Evolutionary conservation across 2,888 invertebrate species (phyloP).

Genomic region (Drosophila melanosoma): DNA sequence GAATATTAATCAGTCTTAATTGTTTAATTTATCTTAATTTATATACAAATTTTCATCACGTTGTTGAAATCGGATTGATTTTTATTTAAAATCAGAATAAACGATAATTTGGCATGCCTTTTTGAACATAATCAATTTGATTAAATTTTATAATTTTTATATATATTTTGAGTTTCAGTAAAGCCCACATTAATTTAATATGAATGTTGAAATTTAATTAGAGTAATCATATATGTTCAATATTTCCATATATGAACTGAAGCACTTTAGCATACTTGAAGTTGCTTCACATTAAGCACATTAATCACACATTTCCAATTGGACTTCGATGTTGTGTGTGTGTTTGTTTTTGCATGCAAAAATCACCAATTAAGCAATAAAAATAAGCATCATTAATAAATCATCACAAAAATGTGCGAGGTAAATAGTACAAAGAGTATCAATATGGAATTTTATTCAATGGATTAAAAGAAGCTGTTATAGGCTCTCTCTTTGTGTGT

Average conservation of each 20-base stretch:
- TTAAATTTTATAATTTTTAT: slow-evolving; percentile 63
- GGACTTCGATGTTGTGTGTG: background rate
- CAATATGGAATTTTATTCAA: slow-evolving; percentile 36
- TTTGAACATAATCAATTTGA: slow-evolving; percentile 69
- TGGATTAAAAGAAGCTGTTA: slow-evolving; percentile 25
- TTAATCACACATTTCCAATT: slow-evolving; percentile 35
- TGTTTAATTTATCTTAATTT: no score
- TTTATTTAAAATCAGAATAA: background rate
- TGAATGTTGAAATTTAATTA: slow-evolving; percentile 36
- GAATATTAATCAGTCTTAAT: background rate
- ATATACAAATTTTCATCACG: background rate
- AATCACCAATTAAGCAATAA: slow-evolving; percentile 79
- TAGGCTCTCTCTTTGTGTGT: slow-evolving; percentile 3
- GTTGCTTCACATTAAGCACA: slow-evolving; percentile 43
- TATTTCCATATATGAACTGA: background rate
- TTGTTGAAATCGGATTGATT: background rate
- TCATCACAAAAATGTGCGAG: slow-evolving; percentile 55
- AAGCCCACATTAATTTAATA: background rate
- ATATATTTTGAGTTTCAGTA: slow-evolving; percentile 7
- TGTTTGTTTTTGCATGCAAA: slow-evolving; percentile 51
- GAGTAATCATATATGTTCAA: slow-evolving; percentile 1
- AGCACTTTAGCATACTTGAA: background rate
- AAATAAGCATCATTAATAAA: slow-evolving; percentile 81
- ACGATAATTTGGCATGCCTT: slow-evolving; percentile 10
- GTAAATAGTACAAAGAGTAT: slow-evolving; percentile 54